Conservation (phyloP, 1,140 invertebrate species). For the Cydia amplana region DNA sequence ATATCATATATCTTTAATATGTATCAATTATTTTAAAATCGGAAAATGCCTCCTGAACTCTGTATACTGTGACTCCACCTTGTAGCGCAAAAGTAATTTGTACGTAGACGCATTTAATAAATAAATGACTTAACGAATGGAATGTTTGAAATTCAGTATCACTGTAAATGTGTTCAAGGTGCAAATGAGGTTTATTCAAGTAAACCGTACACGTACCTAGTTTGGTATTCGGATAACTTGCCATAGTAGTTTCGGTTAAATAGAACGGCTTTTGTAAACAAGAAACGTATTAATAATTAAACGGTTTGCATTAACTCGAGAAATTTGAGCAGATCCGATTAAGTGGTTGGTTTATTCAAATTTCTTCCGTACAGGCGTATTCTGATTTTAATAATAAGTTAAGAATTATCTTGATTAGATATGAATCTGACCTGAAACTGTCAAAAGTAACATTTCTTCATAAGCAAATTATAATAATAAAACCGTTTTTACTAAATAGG, state of each 20-base stretch:
- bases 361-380: too few relatives aligned
- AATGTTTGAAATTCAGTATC: slow-evolving; percentile 25
- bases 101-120: slow-evolving; percentile 31
- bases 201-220: background rate
- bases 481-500: too few relatives aligned
- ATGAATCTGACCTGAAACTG: too few relatives aligned
- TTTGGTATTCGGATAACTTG: background rate
- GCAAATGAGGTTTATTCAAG: slow-evolving; percentile 11
- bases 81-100: slow-evolving; percentile 31
- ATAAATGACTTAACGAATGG: slow-evolving; percentile 21
- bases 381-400: too few relatives aligned
- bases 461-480: too few relatives aligned
- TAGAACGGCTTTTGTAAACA: background rate
- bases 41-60: background rate
- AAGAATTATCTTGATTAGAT: too few relatives aligned
- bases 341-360: too few relatives aligned
- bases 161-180: slow-evolving; percentile 20
- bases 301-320: background rate
- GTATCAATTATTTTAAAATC: slow-evolving; percentile 33
- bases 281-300: background rate
- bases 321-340: too few relatives aligned
- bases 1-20: background rate
- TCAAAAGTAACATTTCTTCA: too few relatives aligned
- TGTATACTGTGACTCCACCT: background rate
- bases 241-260: background rate